These are phyloP conservation scores for Oryzias curvinotus DNA, from an alignment of 2,113 vertebrate genomes.

Conservation along the genomic window DNA sequence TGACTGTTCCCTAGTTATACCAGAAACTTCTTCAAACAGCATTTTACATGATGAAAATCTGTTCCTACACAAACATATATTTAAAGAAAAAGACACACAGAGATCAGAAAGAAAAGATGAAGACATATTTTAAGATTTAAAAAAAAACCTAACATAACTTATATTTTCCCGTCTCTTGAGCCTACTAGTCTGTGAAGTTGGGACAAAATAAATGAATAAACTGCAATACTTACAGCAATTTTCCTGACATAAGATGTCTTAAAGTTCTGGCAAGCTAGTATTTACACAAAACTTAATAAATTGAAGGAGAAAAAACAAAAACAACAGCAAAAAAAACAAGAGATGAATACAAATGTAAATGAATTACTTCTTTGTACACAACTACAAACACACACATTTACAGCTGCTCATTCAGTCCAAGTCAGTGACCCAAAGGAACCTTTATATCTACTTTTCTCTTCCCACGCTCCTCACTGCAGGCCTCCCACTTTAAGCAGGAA, in stretches of 20 bases:
- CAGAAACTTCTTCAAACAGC: too few relatives aligned
- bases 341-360: conserved; percentile 1
- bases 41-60: too few relatives aligned
- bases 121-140: too few relatives aligned
- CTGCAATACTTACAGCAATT: neutral
- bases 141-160: too few relatives aligned
- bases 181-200: too few relatives aligned
- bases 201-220: neutral
- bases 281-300: neutral
- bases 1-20: too few relatives aligned
- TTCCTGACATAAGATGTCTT: neutral
- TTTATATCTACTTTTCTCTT: conserved; percentile 50
- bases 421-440: conserved; percentile 42
- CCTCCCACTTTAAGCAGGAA: conserved; percentile 53
- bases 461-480: conserved; percentile 35
- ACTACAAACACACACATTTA: conserved; percentile 25
- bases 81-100: too few relatives aligned
- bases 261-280: neutral
- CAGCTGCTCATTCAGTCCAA: conserved; percentile 30
- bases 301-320: neutral
- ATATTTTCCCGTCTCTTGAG: too few relatives aligned
- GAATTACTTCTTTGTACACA: conserved; percentile 18
- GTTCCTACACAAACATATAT: too few relatives aligned
- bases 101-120: too few relatives aligned
- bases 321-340: neutral